phyloP scores from a whole-genome alignment of 1,140 invertebrate species.

The Drosophila eugracilis region DNA sequence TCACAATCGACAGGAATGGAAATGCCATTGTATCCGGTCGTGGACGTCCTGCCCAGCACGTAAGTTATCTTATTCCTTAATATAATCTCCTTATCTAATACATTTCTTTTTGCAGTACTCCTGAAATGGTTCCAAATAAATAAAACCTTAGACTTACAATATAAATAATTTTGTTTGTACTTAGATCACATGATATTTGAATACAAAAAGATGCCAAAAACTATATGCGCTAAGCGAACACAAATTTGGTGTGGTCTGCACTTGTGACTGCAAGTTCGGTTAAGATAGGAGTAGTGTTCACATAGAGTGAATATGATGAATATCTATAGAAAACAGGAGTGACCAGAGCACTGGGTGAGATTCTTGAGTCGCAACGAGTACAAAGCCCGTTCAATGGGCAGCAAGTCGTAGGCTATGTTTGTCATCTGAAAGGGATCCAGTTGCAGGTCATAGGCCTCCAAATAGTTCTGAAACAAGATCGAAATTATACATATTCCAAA shows the following conservation, averaged over 20 bases:
- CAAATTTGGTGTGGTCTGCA: not conserved
- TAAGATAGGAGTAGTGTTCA: too few species aligned
- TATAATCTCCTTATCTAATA: not conserved
- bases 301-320: not conserved
- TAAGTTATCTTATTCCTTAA: not conserved
- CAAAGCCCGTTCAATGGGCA: constrained; percentile 81
- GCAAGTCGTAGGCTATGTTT: constrained; percentile 87
- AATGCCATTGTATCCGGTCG: constrained; percentile 30
- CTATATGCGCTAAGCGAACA: not conserved
- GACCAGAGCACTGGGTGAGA: constrained; percentile 66
- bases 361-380: constrained; percentile 68
- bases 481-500: constrained; percentile 4
- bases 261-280: not conserved
- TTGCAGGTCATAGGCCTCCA: constrained; percentile 89
- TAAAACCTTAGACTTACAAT: not conserved
- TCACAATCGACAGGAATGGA: constrained; percentile 37
- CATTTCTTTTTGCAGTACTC: constrained; percentile 18
- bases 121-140: not conserved
- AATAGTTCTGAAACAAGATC: constrained; percentile 86
- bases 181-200: constrained; percentile 33
- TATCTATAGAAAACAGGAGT: constrained; percentile 43
- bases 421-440: constrained; percentile 89
- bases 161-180: constrained; percentile 12
- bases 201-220: constrained; percentile 9
- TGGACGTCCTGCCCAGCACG: not conserved